Conservation (phyloP, 2,797 vertebrate genomes). For the Anabas testudineus region DNA sequence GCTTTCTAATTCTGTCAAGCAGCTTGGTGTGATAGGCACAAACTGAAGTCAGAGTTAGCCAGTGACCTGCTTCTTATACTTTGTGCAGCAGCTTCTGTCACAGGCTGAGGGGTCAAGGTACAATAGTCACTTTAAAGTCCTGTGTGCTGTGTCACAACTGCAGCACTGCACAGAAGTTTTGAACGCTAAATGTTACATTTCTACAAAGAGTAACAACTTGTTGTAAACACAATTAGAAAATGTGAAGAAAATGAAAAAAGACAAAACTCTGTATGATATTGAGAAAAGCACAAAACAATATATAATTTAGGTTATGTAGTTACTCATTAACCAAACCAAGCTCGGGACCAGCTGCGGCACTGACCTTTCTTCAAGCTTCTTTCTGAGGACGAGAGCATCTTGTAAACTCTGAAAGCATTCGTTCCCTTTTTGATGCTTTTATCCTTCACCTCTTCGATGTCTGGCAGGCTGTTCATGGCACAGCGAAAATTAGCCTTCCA, state of each 20-base stretch:
- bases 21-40: background rate
- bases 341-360: background rate
- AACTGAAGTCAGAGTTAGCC: too few relatives aligned
- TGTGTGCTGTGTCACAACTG: too few relatives aligned
- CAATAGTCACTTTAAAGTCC: background rate
- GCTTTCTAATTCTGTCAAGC: too few relatives aligned
- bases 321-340: background rate
- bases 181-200: too few relatives aligned
- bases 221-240: too few relatives aligned
- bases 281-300: background rate
- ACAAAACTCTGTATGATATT: too few relatives aligned
- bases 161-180: too few relatives aligned
- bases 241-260: too few relatives aligned
- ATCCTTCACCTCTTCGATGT: conserved; percentile 99
- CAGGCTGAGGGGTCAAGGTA: background rate
- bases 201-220: background rate
- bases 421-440: conserved; percentile 99
- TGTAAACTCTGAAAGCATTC: conserved; percentile 97
- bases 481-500: conserved; percentile 99
- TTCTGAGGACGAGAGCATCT: conserved; percentile 93
- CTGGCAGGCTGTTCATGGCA: conserved; percentile 99
- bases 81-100: too few relatives aligned
- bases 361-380: conserved; percentile 93
- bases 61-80: background rate
- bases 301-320: background rate